phyloP scores from a whole-genome alignment of 2,113 vertebrate genomes.

The Willisornis vidua region DNA sequence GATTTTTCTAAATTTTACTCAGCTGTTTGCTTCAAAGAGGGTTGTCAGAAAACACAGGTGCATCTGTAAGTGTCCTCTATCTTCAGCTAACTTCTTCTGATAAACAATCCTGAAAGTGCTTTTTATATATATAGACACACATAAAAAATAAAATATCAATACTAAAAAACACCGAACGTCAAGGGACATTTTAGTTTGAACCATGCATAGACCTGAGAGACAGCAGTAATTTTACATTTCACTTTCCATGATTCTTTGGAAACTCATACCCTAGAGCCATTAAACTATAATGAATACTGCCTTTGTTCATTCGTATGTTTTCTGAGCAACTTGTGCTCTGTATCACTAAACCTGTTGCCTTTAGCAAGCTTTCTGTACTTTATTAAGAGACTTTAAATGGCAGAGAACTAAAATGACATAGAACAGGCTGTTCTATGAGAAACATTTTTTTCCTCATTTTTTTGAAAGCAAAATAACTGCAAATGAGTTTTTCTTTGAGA shows the following conservation, averaged over 20 bases:
- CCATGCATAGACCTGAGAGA: background rate
- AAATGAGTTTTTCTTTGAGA: background rate
- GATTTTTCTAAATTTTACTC: background rate
- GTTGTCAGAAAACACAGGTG: background rate
- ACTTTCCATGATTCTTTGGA: background rate
- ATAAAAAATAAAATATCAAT: background rate
- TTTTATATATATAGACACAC: background rate
- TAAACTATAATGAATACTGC: background rate
- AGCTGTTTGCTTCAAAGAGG: background rate
- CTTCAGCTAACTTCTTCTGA: background rate
- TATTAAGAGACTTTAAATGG: background rate
- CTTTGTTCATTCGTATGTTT: background rate
- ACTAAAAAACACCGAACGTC: background rate
- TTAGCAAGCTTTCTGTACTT: background rate
- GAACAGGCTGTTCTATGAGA: background rate
- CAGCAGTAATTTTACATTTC: background rate
- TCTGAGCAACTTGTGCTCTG: background rate
- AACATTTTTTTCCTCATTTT: background rate
- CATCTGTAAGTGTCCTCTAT: background rate
- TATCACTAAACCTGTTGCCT: background rate
- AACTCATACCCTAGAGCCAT: background rate
- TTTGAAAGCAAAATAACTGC: background rate
- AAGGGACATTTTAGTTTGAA: background rate
- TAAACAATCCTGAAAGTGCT: background rate
- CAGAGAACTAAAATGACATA: background rate